Conservation (phyloP, 2,113 vertebrate genomes). For the Ophiodon elongatus region DNA sequence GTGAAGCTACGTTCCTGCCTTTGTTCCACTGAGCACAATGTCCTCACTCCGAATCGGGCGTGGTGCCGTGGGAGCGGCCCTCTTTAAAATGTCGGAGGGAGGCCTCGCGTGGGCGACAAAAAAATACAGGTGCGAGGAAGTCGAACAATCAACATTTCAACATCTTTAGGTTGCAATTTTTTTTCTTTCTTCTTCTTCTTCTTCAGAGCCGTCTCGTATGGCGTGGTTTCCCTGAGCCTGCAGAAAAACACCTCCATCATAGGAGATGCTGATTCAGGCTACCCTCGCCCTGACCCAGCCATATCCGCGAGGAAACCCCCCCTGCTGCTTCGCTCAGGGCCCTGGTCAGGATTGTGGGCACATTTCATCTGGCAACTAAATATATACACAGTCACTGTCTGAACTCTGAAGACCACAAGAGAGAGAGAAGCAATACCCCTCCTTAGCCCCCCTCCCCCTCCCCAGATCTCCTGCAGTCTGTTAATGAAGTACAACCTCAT, state of each 20-base stretch:
- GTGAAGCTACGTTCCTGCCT: conserved; percentile 20
- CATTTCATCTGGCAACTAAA: conserved; percentile 49
- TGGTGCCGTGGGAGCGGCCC: conserved; percentile 28
- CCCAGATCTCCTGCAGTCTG: conserved; percentile 34
- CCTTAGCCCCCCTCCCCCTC: background rate
- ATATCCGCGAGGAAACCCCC: conserved; percentile 69
- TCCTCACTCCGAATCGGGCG: conserved; percentile 59
- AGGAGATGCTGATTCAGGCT: conserved; percentile 80
- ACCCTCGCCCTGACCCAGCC: conserved; percentile 65
- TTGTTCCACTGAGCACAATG: conserved; percentile 30
- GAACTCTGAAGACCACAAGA: conserved; percentile 48
- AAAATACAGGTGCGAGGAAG: conserved; percentile 66
- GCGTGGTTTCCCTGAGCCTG: conserved; percentile 41
- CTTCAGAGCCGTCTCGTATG: conserved; percentile 2
- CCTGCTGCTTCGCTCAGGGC: conserved; percentile 8
- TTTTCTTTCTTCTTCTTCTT: too few species aligned
- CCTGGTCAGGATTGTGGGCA: conserved; percentile 33
- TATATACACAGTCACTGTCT: conserved; percentile 37
- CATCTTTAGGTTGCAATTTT: background rate
- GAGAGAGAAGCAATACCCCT: background rate
- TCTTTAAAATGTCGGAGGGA: conserved; percentile 14
- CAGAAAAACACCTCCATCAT: conserved; percentile 66
- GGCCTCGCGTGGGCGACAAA: conserved; percentile 30
- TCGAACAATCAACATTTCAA: conserved; percentile 64
- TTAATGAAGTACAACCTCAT: conserved; percentile 52